Base-by-base conservation (phyloP, 92 coral and sea anemone genomes). In the Phenganax stokvisi region DNA sequence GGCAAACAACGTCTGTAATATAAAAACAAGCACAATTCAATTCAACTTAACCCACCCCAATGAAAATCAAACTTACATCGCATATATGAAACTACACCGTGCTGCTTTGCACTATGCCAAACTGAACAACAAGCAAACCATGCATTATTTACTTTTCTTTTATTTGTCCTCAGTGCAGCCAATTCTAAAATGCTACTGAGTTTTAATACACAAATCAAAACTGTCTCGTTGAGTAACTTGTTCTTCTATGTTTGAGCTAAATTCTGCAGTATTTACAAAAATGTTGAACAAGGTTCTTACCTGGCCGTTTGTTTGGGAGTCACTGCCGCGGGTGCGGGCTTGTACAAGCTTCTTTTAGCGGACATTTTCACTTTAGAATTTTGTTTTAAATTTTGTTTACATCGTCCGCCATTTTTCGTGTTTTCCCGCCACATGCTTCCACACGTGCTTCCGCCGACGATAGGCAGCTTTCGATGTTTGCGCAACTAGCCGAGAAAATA, bases 281-380 rank as follows among this genome's bases (percentile, higher is more conserved):
- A 17, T 15, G 31, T 16, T n/a, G 17, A 16, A 15, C 53, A 70
- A n/a, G n/a, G 7, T 44, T 25, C 67, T 55, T 15, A 76, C 65
- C 65, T 51, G 9, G 20, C 7, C 10, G 65, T 37, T 27, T 28
- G 90, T 93, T 91, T 85, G 62, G 79, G 61, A 57, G 83, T 88
- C 54, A 89, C 88, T 0, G 98, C 93, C 30, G 98, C 85, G 74
- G 98, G 98, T 7, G 98, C 98, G 15, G 92, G 97, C 73, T 87
- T 89, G 70, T 94, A 94, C 71, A 94, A 84, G 27, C 76, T 88
- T 28, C 98, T 89, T 67, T 94, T 94, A 10, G 92, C 90, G 6
- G 72, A 66, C 72, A 66, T 66, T 66, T 27, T 3, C 72, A 4
- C 31, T 66, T 61, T 61, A 5, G 47, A 37, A 37, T 37, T 37